A percentile compares a stretch with the other conserved stretches of the same genome.
Evolutionary conservation across 2,797 vertebrate genomes (phyloP).

Genomic region (Pseudochirops corinnae): DNA sequence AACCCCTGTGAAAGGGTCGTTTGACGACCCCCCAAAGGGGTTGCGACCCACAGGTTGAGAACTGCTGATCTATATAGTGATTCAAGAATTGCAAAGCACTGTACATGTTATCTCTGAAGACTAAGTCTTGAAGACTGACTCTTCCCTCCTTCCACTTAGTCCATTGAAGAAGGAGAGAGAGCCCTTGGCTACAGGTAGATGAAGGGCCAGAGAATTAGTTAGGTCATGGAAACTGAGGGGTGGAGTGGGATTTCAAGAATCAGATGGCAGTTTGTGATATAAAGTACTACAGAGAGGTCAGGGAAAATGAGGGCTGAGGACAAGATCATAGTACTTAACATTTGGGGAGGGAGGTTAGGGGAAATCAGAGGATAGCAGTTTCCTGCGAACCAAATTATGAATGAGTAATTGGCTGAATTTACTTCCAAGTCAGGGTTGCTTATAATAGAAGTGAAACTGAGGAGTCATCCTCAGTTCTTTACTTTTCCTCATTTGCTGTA

Average conservation of each 20-base stretch:
- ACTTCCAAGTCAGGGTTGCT: not conserved
- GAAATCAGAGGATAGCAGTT: not conserved
- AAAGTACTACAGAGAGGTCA: not conserved
- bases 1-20: too few relatives aligned
- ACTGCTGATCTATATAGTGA: not conserved
- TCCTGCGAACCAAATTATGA: constrained; percentile 3
- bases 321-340: not conserved
- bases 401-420: not conserved
- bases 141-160: not conserved
- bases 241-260: not conserved
- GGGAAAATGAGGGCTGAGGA: not conserved
- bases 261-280: not conserved
- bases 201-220: not conserved
- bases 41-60: too few relatives aligned
- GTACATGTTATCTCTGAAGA: not conserved
- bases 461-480: not conserved
- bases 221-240: not conserved
- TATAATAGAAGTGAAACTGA: not conserved
- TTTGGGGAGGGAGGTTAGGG: not conserved
- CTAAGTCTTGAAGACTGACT: not conserved
- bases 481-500: not conserved
- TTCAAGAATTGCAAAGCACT: not conserved
- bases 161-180: not conserved
- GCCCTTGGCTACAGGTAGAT: not conserved
- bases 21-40: too few relatives aligned